Evolutionary conservation across 2,113 vertebrate genomes (phyloP).

Genomic region (Vireo altiloquus): DNA sequence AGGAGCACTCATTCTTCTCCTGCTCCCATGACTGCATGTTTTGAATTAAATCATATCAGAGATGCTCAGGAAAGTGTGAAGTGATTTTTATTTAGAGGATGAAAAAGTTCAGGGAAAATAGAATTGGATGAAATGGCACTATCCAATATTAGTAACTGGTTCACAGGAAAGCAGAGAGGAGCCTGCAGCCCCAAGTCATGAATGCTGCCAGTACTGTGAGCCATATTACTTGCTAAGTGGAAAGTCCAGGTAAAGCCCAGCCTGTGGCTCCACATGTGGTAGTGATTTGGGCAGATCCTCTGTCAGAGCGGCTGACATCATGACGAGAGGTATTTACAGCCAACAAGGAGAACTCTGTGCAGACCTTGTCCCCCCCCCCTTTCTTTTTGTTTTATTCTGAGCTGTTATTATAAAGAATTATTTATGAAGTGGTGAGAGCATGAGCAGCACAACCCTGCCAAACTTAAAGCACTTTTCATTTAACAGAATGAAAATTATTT

Average conservation of each 20-base stretch:
- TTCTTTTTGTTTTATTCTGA: not conserved
- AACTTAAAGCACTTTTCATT: constrained; percentile 57
- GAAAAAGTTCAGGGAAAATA: not conserved
- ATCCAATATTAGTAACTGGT: not conserved
- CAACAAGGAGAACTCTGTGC: not conserved
- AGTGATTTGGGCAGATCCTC: constrained; percentile 31
- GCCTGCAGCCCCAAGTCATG: not conserved
- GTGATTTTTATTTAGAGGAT: not conserved
- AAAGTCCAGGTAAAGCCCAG: constrained; percentile 48
- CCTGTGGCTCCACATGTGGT: constrained; percentile 9
- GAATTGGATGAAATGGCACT: not conserved
- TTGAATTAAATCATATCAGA: not conserved
- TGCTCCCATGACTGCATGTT: not conserved
- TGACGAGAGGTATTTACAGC: constrained; percentile 36
- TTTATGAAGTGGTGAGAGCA: constrained; percentile 68
- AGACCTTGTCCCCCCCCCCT: not conserved
- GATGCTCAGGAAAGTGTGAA: not conserved
- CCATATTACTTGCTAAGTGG: not conserved
- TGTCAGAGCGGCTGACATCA: constrained; percentile 21
- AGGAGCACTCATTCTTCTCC: not conserved
- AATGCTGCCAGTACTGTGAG: not conserved
- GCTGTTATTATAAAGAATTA: constrained; percentile 49
- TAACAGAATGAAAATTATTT: constrained; percentile 60
- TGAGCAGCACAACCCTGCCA: constrained; percentile 51
- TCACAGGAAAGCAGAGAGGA: not conserved